Conservation (phyloP, 2,888 invertebrate species). For the Pyrocoelia pectoralis region DNA sequence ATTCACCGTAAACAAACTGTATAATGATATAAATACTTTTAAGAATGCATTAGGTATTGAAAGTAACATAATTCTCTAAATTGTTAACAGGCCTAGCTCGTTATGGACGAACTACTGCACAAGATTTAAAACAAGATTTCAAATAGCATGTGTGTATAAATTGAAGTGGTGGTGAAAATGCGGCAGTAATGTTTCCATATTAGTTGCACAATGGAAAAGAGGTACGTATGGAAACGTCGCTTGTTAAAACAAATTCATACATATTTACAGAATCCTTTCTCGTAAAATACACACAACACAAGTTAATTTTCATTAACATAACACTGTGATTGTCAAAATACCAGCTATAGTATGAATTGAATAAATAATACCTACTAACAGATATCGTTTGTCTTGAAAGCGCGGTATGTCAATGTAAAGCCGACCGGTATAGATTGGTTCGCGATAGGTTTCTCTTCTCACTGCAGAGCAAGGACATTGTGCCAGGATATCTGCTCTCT, state of each 20-base stretch:
- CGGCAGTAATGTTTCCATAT: slow-evolving; percentile 28
- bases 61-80: slow-evolving; percentile 15
- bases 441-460: slow-evolving; percentile 19
- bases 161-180: slow-evolving; percentile 24
- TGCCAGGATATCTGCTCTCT: slow-evolving; percentile 19
- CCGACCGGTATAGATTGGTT: slow-evolving; percentile 20
- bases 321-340: slow-evolving; percentile 28
- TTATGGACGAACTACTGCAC: slow-evolving; percentile 4
- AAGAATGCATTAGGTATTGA: slow-evolving; percentile 9
- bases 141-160: slow-evolving; percentile 16
- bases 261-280: slow-evolving; percentile 21
- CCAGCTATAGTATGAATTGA: slow-evolving; percentile 34
- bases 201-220: slow-evolving; percentile 25
- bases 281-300: slow-evolving; percentile 23
- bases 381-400: slow-evolving; percentile 13
- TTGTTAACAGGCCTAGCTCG: neutral
- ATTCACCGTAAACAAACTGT: no score
- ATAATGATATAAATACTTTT: no score
- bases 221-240: slow-evolving; percentile 20
- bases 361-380: slow-evolving; percentile 28
- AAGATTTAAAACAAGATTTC: slow-evolving; percentile 21
- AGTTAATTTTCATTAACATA: slow-evolving; percentile 38
- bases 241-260: slow-evolving; percentile 27
- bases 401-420: slow-evolving; percentile 30
- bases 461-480: slow-evolving; percentile 15